Percentiles rank a stretch among this genome's conserved stretches.
These are phyloP conservation scores for Neria commutata DNA, from an alignment of 2,888 invertebrate species.

Conservation along the genomic window DNA sequence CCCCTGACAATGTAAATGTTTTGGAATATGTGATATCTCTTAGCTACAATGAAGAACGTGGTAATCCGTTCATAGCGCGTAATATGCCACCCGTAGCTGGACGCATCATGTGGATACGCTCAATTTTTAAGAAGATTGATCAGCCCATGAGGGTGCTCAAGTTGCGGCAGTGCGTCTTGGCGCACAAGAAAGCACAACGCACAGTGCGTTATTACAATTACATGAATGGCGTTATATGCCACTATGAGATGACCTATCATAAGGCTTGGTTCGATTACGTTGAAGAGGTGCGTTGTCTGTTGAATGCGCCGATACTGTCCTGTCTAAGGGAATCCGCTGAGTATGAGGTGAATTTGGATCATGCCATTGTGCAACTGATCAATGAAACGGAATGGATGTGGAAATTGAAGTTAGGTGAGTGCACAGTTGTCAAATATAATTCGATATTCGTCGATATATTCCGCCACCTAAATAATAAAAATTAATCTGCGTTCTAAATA, in stretches of 20 bases:
- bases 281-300: conserved; percentile 68
- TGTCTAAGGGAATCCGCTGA: conserved; percentile 71
- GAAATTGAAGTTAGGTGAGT: conserved; percentile 71
- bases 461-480: neutral
- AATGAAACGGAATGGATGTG: conserved; percentile 83
- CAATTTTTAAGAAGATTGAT: conserved; percentile 75
- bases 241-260: conserved; percentile 84
- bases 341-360: conserved; percentile 76
- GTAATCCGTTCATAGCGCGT: conserved; percentile 73
- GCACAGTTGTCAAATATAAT: neutral
- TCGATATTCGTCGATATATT: too few relatives aligned
- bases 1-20: too few relatives aligned
- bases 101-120: conserved; percentile 82
- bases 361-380: conserved; percentile 74
- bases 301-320: conserved; percentile 72
- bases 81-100: conserved; percentile 83
- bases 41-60: conserved; percentile 78
- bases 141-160: conserved; percentile 70
- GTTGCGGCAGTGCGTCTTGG: conserved; percentile 62
- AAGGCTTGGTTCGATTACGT: conserved; percentile 80
- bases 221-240: conserved; percentile 77
- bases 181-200: conserved; percentile 72
- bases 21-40: conserved; percentile 9
- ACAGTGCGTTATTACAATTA: conserved; percentile 81
- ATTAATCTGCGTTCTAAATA: neutral